phyloP scores from a whole-genome alignment of 2,113 vertebrate species.

The Lophochroa leadbeateri region DNA sequence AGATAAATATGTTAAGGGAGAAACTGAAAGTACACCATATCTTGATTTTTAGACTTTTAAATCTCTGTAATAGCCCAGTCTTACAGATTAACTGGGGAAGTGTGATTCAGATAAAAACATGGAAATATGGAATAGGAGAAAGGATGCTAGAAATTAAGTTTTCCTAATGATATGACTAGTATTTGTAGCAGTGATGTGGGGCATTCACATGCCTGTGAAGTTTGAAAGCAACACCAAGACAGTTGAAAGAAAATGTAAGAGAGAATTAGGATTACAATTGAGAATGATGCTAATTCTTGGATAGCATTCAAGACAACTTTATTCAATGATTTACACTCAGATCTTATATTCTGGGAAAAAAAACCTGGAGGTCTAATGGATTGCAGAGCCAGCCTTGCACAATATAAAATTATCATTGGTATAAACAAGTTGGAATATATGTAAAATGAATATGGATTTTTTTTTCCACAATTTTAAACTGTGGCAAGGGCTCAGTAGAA shows the following conservation, averaged over 20 bases:
- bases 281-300: background rate
- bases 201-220: background rate
- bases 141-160: background rate
- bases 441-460: background rate
- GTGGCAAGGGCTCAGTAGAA: background rate
- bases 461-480: background rate
- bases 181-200: background rate
- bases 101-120: background rate
- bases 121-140: background rate
- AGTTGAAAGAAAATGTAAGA: background rate
- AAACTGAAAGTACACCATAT: background rate
- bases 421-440: background rate
- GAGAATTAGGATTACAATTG: background rate
- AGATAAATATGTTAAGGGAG: background rate
- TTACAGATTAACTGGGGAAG: background rate
- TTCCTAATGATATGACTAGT: background rate
- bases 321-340: background rate
- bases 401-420: background rate
- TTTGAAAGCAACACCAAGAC: background rate
- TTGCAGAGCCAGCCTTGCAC: background rate
- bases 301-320: background rate
- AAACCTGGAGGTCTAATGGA: background rate
- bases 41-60: background rate
- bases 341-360: background rate
- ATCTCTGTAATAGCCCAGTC: background rate